Conservation (phyloP, 2,113 vertebrate species). For the Lycaon pictus region DNA sequence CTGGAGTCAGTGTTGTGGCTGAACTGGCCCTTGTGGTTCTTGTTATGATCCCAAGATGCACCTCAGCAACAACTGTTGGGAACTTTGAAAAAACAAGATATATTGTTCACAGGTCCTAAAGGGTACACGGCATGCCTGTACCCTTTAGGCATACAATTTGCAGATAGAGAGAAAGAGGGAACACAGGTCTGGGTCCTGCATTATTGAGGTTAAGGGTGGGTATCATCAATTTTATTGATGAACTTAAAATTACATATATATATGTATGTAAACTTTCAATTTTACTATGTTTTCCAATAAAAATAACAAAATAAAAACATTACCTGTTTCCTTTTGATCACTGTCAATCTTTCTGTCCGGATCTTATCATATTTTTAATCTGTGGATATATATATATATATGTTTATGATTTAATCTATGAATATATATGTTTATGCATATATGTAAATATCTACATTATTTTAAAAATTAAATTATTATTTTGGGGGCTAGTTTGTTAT, state of each 20-base stretch:
- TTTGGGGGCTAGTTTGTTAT: not conserved
- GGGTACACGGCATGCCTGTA: not conserved
- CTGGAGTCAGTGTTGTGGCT: not conserved
- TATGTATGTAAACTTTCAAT: not conserved
- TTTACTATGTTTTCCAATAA: not conserved
- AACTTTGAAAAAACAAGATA: not conserved
- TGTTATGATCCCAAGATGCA: not conserved
- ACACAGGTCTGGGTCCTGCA: not conserved
- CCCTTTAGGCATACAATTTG: not conserved
- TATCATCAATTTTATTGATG: not conserved
- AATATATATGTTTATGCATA: not conserved
- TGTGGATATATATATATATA: not conserved
- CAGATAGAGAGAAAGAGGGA: not conserved
- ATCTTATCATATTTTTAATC: not conserved
- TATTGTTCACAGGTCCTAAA: not conserved
- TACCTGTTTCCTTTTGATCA: not conserved
- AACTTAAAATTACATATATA: not conserved
- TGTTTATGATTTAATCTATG: not conserved
- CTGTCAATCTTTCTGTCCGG: not conserved
- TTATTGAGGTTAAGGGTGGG: not conserved
- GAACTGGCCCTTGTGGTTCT: not conserved
- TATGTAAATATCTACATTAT: not conserved
- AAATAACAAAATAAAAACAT: slow-evolving; percentile 19
- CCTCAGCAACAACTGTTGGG: not conserved
- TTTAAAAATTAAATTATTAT: not conserved